These are phyloP conservation scores for Eretmocerus hayati DNA, from an alignment of 2,888 invertebrate species.

Conservation along the genomic window DNA sequence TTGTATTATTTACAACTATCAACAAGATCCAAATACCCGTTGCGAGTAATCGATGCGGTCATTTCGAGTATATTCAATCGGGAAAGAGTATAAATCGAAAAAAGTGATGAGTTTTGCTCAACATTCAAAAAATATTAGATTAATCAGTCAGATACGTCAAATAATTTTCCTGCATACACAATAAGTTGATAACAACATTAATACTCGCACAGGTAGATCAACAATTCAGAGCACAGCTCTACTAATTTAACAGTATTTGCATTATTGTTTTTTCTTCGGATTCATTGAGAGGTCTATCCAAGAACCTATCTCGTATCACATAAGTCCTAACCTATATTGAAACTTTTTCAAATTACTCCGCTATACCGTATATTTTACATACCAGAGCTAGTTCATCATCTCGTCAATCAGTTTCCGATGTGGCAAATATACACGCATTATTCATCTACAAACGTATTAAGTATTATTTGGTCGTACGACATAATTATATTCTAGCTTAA, in stretches of 20 bases:
- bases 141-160: no score
- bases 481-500: slow-evolving; percentile 11
- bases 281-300: no score
- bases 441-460: no score
- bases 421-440: no score
- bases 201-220: slow-evolving; percentile 8
- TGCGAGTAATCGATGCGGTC: no score
- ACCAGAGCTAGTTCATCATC: no score
- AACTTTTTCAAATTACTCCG: slow-evolving; percentile 10
- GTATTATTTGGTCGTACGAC: slow-evolving; percentile 12
- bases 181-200: background rate
- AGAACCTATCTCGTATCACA: slow-evolving; percentile 39
- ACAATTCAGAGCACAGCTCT: slow-evolving; percentile 40
- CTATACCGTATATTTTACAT: slow-evolving; percentile 14
- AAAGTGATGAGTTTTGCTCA: no score
- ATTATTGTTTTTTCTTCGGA: background rate
- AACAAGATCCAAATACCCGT: slow-evolving; percentile 11
- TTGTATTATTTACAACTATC: slow-evolving; percentile 20
- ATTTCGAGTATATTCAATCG: no score
- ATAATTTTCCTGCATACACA: background rate
- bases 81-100: no score
- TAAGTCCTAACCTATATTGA: slow-evolving; percentile 29
- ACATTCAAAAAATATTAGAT: no score
- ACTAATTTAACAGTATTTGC: slow-evolving; percentile 32
- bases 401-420: no score